phyloP scores from a whole-genome alignment of 2,888 invertebrate genomes.

The Lithophane ornitopus region DNA sequence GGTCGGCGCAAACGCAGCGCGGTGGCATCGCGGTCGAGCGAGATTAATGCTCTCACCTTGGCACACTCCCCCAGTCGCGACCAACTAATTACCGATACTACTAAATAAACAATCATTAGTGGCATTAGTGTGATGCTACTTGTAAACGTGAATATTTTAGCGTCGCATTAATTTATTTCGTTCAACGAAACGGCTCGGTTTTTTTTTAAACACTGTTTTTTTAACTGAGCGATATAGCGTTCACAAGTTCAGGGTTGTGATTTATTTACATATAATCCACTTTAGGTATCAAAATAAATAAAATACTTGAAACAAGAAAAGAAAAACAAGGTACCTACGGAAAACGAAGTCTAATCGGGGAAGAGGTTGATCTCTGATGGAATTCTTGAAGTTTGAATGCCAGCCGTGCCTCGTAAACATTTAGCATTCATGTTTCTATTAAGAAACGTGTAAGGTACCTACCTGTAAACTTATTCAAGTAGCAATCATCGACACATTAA shows the following conservation, averaged over 20 bases:
- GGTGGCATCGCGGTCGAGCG: conserved; percentile 29
- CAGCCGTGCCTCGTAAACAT: conserved; percentile 50
- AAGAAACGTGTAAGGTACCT: conserved; percentile 41
- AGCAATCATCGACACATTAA: conserved; percentile 37
- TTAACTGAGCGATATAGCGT: conserved; percentile 36
- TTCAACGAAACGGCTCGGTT: conserved; percentile 1
- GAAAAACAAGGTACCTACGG: neutral
- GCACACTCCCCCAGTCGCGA: conserved; percentile 59
- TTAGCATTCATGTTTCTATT: conserved; percentile 56
- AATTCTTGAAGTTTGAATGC: conserved; percentile 47
- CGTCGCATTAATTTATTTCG: conserved; percentile 50
- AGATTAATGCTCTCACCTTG: conserved; percentile 66
- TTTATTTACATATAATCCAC: conserved; percentile 31
- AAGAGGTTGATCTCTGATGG: conserved; percentile 24
- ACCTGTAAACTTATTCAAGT: conserved; percentile 35
- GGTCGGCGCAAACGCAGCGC: conserved; percentile 29
- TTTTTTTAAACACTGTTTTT: conserved; percentile 27
- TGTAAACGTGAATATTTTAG: conserved; percentile 49
- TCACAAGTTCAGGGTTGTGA: conserved; percentile 58
- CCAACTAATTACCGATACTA: conserved; percentile 58
- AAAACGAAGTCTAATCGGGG: conserved; percentile 12
- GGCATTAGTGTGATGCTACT: conserved; percentile 29
- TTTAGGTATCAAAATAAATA: conserved; percentile 24
- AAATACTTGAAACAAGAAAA: conserved; percentile 1
- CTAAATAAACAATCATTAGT: conserved; percentile 61